Percentiles rank a stretch among this genome's conserved stretches.
Evolutionary conservation across 1,140 invertebrate species (phyloP).

Genomic region (Chrysoperla carnea): DNA sequence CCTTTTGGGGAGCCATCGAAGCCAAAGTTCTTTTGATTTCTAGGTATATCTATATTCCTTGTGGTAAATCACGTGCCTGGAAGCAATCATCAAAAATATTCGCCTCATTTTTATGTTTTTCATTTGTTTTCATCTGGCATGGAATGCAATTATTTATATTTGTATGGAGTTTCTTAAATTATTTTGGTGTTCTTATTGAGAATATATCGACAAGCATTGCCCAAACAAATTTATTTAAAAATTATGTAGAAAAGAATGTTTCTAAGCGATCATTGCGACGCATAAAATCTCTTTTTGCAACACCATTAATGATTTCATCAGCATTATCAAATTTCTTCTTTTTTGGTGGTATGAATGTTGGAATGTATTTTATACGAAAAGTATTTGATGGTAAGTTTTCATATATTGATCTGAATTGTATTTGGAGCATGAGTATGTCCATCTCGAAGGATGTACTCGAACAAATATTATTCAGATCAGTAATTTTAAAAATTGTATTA

Average conservation of each 20-base stretch:
- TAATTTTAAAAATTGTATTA: no score
- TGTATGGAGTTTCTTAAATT: constrained; percentile 66
- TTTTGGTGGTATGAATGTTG: not conserved
- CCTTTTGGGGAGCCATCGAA: no score
- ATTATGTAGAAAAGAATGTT: not conserved
- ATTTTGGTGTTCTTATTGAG: constrained; percentile 52
- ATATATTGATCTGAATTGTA: no score
- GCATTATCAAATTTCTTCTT: not conserved
- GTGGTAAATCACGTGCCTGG: constrained; percentile 19
- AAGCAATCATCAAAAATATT: constrained; percentile 34
- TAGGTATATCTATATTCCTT: constrained; percentile 67
- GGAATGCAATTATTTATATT: constrained; percentile 57
- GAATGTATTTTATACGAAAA: not conserved
- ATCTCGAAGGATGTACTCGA: no score
- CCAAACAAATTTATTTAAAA: constrained; percentile 19
- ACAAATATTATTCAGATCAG: no score
- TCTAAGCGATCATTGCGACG: not conserved
- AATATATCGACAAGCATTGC: constrained; percentile 29
- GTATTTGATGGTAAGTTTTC: not conserved
- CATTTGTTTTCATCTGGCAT: constrained; percentile 76
- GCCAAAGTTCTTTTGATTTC: constrained; percentile 1
- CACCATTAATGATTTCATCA: not conserved
- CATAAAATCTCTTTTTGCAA: not conserved
- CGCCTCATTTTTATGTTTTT: constrained; percentile 57
- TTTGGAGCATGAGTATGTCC: no score